A percentile compares a stretch with the other conserved stretches of the same genome.
Conservation (phyloP, 2,888 invertebrate species). For the Leistus spinibarbis region DNA sequence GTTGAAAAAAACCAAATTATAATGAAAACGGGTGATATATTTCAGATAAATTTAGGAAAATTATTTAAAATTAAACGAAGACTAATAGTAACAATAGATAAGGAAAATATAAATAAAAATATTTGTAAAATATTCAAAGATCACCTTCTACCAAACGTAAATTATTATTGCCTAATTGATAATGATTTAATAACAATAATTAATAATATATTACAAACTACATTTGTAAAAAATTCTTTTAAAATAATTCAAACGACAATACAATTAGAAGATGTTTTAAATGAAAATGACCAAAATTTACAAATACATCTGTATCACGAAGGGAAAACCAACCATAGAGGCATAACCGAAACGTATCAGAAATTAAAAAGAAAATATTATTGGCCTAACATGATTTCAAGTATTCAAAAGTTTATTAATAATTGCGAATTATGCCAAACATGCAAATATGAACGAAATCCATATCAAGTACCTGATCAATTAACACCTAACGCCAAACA, state of each 20-base stretch:
- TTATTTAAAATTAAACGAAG: background rate
- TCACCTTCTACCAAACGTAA: background rate
- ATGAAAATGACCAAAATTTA: too few species aligned
- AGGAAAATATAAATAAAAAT: background rate
- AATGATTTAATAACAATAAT: too few species aligned
- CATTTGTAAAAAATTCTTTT: too few species aligned
- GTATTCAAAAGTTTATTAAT: background rate
- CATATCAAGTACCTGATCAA: slow-evolving; percentile 1
- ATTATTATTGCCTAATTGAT: too few species aligned
- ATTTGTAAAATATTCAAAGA: background rate
- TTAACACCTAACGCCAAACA: background rate
- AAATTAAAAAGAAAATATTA: slow-evolving; percentile 9
- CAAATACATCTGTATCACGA: background rate
- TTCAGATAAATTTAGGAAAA: background rate
- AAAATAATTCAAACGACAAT: too few species aligned
- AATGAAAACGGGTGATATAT: background rate
- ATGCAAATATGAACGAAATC: background rate
- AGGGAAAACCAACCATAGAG: background rate
- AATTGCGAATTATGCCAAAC: background rate
- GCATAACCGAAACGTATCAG: background rate
- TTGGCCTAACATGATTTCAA: background rate
- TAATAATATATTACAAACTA: too few species aligned
- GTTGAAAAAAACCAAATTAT: background rate
- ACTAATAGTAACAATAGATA: background rate
- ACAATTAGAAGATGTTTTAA: too few species aligned